A percentile compares a stretch with the other conserved stretches of the same genome.
phyloP scores from a whole-genome alignment of 2,797 vertebrate species.

The Acipenser ruthenus region DNA sequence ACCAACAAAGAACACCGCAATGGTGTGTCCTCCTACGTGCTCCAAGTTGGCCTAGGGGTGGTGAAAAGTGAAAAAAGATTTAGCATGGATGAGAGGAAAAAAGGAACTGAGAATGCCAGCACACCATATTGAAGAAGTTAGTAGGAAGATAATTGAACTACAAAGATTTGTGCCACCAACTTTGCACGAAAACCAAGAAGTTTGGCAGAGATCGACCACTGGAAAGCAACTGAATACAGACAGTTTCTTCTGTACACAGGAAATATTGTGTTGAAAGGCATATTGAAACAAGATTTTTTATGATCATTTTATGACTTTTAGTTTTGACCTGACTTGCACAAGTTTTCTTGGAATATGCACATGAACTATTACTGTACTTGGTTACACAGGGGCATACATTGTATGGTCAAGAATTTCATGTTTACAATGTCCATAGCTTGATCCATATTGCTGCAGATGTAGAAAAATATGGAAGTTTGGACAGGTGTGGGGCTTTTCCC shows the following conservation, averaged over 20 bases:
- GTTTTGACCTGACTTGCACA: constrained; percentile 14
- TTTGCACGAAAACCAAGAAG: not conserved
- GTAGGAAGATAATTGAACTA: too few relatives aligned
- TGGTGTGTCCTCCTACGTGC: too few relatives aligned
- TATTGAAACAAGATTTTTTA: constrained; percentile 6
- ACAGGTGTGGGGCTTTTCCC: constrained; percentile 15
- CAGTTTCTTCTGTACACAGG: constrained; percentile 21
- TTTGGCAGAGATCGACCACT: not conserved
- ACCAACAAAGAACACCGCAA: too few relatives aligned
- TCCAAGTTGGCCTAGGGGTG: too few relatives aligned
- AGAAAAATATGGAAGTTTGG: constrained; percentile 10
- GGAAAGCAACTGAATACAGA: constrained; percentile 19
- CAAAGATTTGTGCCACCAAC: too few relatives aligned
- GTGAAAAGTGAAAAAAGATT: too few relatives aligned
- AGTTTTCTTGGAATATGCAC: constrained; percentile 9
- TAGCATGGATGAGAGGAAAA: too few relatives aligned
- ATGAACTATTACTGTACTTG: constrained; percentile 14
- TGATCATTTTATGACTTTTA: constrained; percentile 13
- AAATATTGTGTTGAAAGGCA: constrained; percentile 15
- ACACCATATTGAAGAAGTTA: too few relatives aligned
- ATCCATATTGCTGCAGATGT: constrained; percentile 12
- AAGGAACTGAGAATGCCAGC: too few relatives aligned
- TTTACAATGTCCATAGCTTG: constrained; percentile 7
- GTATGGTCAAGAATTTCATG: constrained; percentile 1
- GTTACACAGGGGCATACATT: constrained; percentile 1